Base-by-base conservation (phyloP, 1,140 invertebrate species). In the Sitodiplosis mosellana region DNA sequence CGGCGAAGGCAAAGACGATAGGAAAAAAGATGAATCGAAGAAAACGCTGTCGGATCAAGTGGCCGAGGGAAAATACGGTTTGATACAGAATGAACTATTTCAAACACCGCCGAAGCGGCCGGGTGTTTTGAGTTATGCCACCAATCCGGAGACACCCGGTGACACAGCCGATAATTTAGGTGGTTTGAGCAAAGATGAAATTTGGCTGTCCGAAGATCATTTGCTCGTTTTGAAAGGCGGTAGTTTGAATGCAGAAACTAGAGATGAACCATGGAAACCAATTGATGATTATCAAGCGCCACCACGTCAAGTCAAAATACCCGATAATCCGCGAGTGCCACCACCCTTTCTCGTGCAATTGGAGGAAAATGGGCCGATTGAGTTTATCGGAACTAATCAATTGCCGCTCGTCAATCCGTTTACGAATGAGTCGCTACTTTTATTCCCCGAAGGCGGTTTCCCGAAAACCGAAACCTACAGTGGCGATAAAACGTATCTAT, bases 271-370 rank as follows among this genome's bases (percentile, higher is more conserved):
- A 7, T 88, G 83, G 83, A 74, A 76, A 42, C 75, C 84, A 2
- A 86, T 91, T 51, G 86, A 89, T 56, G 73, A 81, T 57, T 88
- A 83, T 59, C 70, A 80, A 59, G 83, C 83, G 36, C 83, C 84
- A 6, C 70, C 73, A 53, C 73, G 85, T 52, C 82, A 82, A 63
- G 80, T 88, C 53, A 83, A 83, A 61, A 71, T 87, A 55, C 81
- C 82, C 6, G 56, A 70, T 7, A 75, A 74, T 57, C 81, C 81
- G 1, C 78, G 77, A 61, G 73, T 88, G 53, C 83, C 86, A 63
- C 86, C 86, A 67, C 86, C 86, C 58, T 89, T 89, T 77, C 86
- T 85, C 55, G 77, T 89, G 59, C 83, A 83, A 65, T 74, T 89
- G 56, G 74, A 72, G 53, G 81, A 86, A 52, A 74, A 77, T 49